Base-by-base conservation (phyloP, 2,888 invertebrate genomes). In the Dermolepida albohirtum region DNA sequence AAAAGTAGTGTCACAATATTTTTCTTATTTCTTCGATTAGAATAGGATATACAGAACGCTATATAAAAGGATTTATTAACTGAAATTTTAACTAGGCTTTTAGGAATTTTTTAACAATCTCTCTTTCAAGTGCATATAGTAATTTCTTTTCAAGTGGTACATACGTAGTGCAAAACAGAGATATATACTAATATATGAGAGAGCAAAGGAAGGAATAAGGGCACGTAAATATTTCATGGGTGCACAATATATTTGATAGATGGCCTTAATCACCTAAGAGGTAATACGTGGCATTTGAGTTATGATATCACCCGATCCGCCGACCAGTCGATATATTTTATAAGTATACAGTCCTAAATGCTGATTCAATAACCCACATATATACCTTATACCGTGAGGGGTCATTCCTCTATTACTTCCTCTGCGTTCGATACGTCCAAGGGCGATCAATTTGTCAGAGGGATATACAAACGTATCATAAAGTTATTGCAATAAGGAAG, bases 221-320 rank as follows among this genome's bases (percentile, higher is more conserved):
- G 47, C 5, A 29, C 59, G 69, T 72, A 73, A 73, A 73, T 74
- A 74, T 75, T 74, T 75, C 74, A 74, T 71, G 67, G 72, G 72
- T 72, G 73, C 75, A 78, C 79, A 76, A 81, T 82, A 80, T 80
- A 78, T 76, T 78, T 81, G 80, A 82, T 78, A 78, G 77, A 83
- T 82, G 74, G 78, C 79, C 80, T 81, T 82, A 83, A 83, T 83
- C 82, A 82, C 81, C 81, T 83, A 83, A 83, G 80, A 83, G 83
- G 81, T 80, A 80, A 81, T 81, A 78, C 78, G 80, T 78, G 78
- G 59, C 76, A 77, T 74, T 75, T 82, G 82, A 83, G 81, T 83
- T 83, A 83, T 83, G 82, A 82, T 80, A 82, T 81, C 78, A 79
- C 44, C 63, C 79, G 78, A 77, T 79, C 76, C 80, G 79, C 49